Percentiles rank a stretch among this genome's conserved stretches.
phyloP scores from a whole-genome alignment of 2,113 vertebrate genomes.

The Rhynchopsitta pachyrhyncha region DNA sequence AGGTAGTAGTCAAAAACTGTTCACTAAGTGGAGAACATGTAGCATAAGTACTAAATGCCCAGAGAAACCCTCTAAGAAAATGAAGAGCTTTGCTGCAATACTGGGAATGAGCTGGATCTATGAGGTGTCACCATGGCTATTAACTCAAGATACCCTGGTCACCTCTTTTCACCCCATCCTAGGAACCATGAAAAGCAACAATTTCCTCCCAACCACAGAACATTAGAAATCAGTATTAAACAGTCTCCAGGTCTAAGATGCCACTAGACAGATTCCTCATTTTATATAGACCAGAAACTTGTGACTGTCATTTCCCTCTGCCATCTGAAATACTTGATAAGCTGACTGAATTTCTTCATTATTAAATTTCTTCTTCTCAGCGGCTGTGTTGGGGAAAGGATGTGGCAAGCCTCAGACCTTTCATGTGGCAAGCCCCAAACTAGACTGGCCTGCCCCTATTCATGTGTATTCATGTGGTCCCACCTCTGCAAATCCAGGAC shows the following conservation, averaged over 20 bases:
- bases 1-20: not conserved
- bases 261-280: not conserved
- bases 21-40: not conserved
- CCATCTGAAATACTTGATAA: not conserved
- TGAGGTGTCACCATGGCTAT: not conserved
- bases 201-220: not conserved
- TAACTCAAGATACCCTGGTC: not conserved
- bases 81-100: not conserved
- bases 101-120: not conserved
- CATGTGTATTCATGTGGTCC: not conserved
- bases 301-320: not conserved
- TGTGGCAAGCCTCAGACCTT: not conserved
- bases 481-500: not conserved
- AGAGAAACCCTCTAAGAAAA: not conserved
- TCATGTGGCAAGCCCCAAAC: not conserved
- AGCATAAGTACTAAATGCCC: fast-evolving
- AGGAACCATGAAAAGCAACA: not conserved
- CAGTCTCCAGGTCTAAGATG: not conserved
- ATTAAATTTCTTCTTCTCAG: not conserved
- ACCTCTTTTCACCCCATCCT: not conserved
- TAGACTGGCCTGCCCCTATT: not conserved
- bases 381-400: not conserved
- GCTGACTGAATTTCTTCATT: not conserved
- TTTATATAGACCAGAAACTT: not conserved
- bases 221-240: not conserved